Conservation (phyloP, 2,888 invertebrate species). For the Ethmia dodecea region DNA sequence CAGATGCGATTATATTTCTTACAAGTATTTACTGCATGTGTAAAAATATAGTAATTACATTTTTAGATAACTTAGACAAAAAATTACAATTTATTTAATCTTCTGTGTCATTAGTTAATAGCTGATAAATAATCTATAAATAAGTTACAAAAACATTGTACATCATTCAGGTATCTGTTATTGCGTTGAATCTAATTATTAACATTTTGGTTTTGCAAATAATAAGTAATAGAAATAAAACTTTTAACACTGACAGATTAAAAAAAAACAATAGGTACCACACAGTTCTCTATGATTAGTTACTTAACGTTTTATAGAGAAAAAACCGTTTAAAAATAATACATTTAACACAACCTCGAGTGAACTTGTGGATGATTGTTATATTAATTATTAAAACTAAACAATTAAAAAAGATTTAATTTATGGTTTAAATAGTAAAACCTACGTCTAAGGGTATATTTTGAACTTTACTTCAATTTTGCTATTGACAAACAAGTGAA, state of each 20-base stretch:
- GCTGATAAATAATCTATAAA: conserved; percentile 21
- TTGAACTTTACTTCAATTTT: conserved; percentile 14
- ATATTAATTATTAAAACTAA: conserved; percentile 15
- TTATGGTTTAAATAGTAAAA: background rate
- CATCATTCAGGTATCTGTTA: conserved; percentile 58
- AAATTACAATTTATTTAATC: too few species aligned
- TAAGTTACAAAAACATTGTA: conserved; percentile 51
- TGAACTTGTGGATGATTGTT: conserved; percentile 41
- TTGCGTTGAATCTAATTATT: conserved; percentile 35
- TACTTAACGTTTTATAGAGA: conserved; percentile 10
- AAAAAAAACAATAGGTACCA: too few species aligned
- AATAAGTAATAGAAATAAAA: conserved; percentile 15
- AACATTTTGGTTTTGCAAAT: conserved; percentile 33
- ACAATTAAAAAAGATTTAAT: background rate
- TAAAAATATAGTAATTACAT: too few species aligned
- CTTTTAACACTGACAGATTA: conserved; percentile 3
- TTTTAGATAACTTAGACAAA: too few species aligned
- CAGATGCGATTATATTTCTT: too few species aligned
- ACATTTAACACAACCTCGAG: conserved; percentile 63
- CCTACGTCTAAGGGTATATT: conserved; percentile 9
- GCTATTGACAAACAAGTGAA: conserved; percentile 4
- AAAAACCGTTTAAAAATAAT: conserved; percentile 18
- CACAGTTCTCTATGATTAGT: too few species aligned
- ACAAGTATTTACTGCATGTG: too few species aligned
- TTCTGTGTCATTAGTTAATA: too few species aligned